Evolutionary conservation across 2,888 invertebrate genomes (phyloP), one percentile per base, ranked within the genome.

Genomic region (Diarsia mendica): DNA sequence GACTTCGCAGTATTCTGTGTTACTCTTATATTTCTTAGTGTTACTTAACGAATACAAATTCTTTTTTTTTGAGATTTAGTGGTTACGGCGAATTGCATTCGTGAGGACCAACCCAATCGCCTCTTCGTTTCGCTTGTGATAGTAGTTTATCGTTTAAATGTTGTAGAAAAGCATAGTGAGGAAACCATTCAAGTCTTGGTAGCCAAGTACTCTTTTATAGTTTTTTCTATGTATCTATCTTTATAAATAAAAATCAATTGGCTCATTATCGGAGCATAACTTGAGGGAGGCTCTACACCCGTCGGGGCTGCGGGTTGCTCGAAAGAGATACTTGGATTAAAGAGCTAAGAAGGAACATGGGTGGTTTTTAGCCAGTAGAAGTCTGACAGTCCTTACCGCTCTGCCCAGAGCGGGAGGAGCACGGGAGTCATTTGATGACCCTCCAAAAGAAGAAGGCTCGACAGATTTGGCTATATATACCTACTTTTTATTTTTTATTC

Each of bases 11-110:
- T 15, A 44, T 23, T 46, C 61, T 33, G 10, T 75, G 6, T 60
- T n/a, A n/a, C n/a, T n/a, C n/a, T n/a, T n/a, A n/a, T n/a, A n/a
- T n/a, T n/a, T n/a, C n/a, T n/a, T n/a, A n/a, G n/a, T 33, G 9
- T 11, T 73, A 49, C 48, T 18, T 39, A 49, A 28, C 3, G 28
- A 60, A 44, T 18, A 28, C n/a, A 11, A 72, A n/a, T n/a, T 77
- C 13, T 55, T 18, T 39, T 11, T 53, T 20, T 23, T 18, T 20
- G 15, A 23, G n/a, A 61, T 2, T 18, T 18, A 18, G 8, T 2
- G 8, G 15, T 58, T 15, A 28, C 23, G 28, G 18, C 15, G 9
- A 58, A 61, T 60, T n/a, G 20, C 61, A 39, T 61, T 61, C 0
- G 18, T 20, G 5, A 11, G 11, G 15, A 15, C 3, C 18, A 28